Evolutionary conservation across 2,113 vertebrate species (phyloP).

Genomic region (Apistogramma diplotaenia): DNA sequence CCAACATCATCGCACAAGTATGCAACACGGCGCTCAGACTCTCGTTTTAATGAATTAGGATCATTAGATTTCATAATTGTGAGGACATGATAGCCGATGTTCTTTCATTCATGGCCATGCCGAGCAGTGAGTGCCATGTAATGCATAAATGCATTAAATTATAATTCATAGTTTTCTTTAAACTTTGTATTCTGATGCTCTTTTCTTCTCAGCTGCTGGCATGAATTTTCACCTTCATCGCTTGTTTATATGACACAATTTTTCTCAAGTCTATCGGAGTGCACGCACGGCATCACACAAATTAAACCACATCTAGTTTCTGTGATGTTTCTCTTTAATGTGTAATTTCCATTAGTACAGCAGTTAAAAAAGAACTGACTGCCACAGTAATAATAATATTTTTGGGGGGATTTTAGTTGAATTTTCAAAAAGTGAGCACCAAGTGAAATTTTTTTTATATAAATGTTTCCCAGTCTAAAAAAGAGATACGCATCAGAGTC

Average conservation of each 20-base stretch:
- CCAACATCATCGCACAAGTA: background rate
- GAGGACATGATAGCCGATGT: background rate
- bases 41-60: background rate
- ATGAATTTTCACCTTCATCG: background rate
- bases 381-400: background rate
- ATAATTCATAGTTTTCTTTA: background rate
- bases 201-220: background rate
- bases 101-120: background rate
- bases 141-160: background rate
- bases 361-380: too few relatives aligned
- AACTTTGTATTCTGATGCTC: background rate
- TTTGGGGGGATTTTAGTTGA: background rate
- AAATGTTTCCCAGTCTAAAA: background rate
- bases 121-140: background rate
- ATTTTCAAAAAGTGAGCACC: background rate
- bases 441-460: background rate
- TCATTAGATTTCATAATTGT: background rate
- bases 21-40: background rate
- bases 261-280: background rate
- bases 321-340: background rate
- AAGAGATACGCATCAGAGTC: slow-evolving; percentile 19
- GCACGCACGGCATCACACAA: background rate
- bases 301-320: background rate
- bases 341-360: background rate
- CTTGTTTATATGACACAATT: background rate